phyloP scores from a whole-genome alignment of 2,797 vertebrate genomes.

The Crenuchus spilurus region DNA sequence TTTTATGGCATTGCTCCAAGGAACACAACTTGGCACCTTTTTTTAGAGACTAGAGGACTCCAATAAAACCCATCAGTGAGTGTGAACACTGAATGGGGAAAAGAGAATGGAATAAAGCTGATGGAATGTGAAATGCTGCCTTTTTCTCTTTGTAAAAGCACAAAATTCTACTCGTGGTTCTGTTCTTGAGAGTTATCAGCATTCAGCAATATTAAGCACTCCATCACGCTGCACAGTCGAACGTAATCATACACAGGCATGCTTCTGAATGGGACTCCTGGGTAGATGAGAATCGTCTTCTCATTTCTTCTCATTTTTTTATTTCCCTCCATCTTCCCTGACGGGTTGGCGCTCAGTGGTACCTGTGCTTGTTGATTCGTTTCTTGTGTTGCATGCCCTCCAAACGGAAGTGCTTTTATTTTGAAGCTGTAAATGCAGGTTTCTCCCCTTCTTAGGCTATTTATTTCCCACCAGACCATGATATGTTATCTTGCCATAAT shows the following conservation, averaged over 20 bases:
- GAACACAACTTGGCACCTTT: not conserved
- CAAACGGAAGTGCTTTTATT: not conserved
- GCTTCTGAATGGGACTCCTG: slow-evolving; percentile 24
- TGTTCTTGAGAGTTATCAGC: not conserved
- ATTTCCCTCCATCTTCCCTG: not conserved
- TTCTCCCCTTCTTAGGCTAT: slow-evolving; percentile 21
- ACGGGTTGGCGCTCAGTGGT: not conserved
- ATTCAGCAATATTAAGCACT: slow-evolving; percentile 1
- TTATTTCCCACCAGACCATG: slow-evolving; percentile 38
- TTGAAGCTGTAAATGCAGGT: not conserved
- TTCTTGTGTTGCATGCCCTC: slow-evolving; percentile 17
- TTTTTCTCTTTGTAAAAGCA: not conserved
- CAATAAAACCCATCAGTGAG: not conserved
- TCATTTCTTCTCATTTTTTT: slow-evolving; percentile 18
- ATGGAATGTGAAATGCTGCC: not conserved
- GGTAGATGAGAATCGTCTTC: slow-evolving; percentile 21
- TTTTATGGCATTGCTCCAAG: too few species aligned
- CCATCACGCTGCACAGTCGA: not conserved
- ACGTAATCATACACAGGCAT: slow-evolving; percentile 21
- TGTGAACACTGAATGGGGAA: not conserved
- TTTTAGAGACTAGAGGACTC: not conserved
- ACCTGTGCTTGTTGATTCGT: slow-evolving; percentile 17
- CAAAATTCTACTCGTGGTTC: not conserved
- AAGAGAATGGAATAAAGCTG: not conserved
- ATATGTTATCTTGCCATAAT: slow-evolving; percentile 49